These are phyloP conservation scores for Eutolmus rufibarbis DNA, from an alignment of 2,888 invertebrate species.

Conservation along the genomic window DNA sequence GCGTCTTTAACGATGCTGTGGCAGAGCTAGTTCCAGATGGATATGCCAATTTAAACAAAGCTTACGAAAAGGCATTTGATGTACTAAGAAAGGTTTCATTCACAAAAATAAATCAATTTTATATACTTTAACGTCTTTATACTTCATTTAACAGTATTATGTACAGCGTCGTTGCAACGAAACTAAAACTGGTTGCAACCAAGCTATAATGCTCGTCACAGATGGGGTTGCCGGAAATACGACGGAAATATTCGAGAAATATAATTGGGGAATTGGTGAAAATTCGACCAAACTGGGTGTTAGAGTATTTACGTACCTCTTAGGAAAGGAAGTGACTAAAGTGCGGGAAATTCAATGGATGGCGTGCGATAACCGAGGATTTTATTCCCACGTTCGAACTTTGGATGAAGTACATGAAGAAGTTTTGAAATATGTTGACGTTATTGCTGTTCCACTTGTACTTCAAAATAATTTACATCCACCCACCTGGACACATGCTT, in stretches of 20 bases:
- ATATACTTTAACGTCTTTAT: constrained; percentile 17
- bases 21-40: constrained; percentile 70
- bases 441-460: constrained; percentile 86
- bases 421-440: constrained; percentile 94
- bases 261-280: constrained; percentile 74
- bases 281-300: constrained; percentile 79
- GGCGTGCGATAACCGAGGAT: constrained; percentile 96
- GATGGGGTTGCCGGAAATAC: constrained; percentile 92
- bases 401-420: constrained; percentile 96
- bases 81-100: constrained; percentile 74
- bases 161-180: constrained; percentile 65
- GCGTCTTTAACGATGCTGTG: constrained; percentile 75
- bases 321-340: constrained; percentile 93
- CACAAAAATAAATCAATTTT: not conserved
- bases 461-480: constrained; percentile 77
- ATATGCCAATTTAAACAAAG: constrained; percentile 83
- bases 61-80: constrained; percentile 84
- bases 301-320: constrained; percentile 92
- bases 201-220: constrained; percentile 95
- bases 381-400: constrained; percentile 91
- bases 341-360: constrained; percentile 89
- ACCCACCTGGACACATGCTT: constrained; percentile 94
- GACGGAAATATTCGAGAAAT: constrained; percentile 81
- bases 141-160: constrained; percentile 61
- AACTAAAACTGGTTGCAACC: constrained; percentile 80